Conservation (phyloP, 2,797 vertebrate genomes). For the Tauraco hartlaubi region DNA sequence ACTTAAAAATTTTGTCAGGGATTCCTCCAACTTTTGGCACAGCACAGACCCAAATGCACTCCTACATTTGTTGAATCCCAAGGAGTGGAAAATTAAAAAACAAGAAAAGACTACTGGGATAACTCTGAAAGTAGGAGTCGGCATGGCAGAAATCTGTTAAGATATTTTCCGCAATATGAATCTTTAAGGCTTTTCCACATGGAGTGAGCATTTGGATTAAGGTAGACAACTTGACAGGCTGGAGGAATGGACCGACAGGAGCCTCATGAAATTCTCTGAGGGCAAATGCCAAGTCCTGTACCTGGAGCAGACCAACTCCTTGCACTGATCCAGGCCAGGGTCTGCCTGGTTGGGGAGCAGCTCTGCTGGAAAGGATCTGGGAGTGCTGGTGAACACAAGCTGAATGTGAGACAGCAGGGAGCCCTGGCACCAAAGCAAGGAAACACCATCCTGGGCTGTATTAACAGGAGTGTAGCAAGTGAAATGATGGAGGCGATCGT, state of each 20-base stretch:
- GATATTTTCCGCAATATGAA: neutral
- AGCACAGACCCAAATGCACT: neutral
- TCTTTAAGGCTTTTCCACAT: neutral
- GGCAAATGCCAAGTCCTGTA: neutral
- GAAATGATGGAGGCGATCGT: neutral
- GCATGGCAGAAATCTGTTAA: neutral
- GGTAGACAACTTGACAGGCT: neutral
- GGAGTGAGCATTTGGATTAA: neutral
- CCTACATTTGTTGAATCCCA: neutral
- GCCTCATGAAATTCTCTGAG: neutral
- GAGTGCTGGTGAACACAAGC: neutral
- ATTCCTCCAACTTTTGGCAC: neutral
- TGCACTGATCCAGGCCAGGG: neutral
- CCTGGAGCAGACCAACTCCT: neutral
- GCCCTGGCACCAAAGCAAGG: neutral
- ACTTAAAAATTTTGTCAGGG: constrained; percentile 12
- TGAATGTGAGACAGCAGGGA: neutral
- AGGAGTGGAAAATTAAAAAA: constrained; percentile 5
- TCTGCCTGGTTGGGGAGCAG: neutral
- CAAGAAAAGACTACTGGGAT: neutral
- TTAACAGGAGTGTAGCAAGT: neutral
- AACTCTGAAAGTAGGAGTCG: neutral
- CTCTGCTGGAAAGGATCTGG: neutral
- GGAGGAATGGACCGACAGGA: neutral
- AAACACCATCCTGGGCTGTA: neutral